These are phyloP conservation scores for Gnathonemus echidnorhynchus DNA, from an alignment of 2,113 vertebrate species.

Conservation along the genomic window DNA sequence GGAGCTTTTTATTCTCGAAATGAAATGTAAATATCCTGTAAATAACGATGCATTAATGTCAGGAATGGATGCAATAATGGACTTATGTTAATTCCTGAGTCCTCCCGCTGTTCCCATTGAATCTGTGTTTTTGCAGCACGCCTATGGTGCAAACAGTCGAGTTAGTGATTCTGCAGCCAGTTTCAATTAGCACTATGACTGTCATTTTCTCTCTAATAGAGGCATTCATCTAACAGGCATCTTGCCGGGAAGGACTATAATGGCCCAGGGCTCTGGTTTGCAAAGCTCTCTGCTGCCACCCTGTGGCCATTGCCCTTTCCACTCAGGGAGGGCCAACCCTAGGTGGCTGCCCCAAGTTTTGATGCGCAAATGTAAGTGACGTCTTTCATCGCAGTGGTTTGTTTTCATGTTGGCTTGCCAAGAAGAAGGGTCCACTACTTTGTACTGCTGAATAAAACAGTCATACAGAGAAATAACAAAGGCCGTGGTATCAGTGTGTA, in stretches of 20 bases:
- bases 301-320: neutral
- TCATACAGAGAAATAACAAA: neutral
- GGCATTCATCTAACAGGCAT: neutral
- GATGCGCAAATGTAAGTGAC: neutral
- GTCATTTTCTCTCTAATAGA: conserved; percentile 6
- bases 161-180: neutral
- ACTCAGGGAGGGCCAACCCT: neutral
- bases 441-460: neutral
- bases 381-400: neutral
- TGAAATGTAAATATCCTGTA: neutral
- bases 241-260: neutral
- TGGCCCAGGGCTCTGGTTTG: neutral
- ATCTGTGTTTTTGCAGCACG: neutral
- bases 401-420: neutral
- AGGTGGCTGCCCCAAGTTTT: neutral
- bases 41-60: neutral
- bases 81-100: neutral
- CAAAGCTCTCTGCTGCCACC: conserved; percentile 13
- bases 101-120: too few relatives aligned
- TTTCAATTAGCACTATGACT: neutral
- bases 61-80: neutral
- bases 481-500: neutral
- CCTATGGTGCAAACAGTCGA: neutral
- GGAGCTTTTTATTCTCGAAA: neutral
- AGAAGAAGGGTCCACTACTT: neutral